These are phyloP conservation scores for Paragorgia papillata DNA, from an alignment of 92 coral and sea anemone genomes.

Conservation along the genomic window DNA sequence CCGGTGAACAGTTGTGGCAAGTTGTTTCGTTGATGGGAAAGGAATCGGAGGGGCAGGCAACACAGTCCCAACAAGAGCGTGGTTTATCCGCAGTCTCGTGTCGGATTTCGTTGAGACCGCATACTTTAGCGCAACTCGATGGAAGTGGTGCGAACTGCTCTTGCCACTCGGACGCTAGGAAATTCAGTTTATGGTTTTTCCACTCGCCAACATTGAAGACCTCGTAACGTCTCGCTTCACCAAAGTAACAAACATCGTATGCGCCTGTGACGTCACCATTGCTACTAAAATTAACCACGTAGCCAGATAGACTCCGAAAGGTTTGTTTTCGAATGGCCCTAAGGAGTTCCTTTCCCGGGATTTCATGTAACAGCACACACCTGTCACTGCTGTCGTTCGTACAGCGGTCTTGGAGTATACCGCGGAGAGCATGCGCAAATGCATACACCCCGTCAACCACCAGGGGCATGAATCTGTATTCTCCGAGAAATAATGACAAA, in stretches of 20 bases:
- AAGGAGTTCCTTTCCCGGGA: conserved; percentile 34
- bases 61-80: conserved; percentile 9
- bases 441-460: conserved; percentile 82
- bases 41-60: conserved; percentile 4
- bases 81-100: not conserved
- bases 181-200: conserved; percentile 27
- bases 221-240: conserved; percentile 2
- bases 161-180: not conserved
- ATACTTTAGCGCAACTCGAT: conserved; percentile 2
- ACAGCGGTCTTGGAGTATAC: conserved; percentile 57
- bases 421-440: conserved; percentile 77
- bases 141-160: not conserved
- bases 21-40: conserved; percentile 37
- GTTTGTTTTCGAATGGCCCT: conserved; percentile 23
- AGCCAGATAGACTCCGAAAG: conserved; percentile 44
- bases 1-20: conserved; percentile 64
- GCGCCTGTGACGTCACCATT: conserved; percentile 41
- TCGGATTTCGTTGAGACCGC: not conserved
- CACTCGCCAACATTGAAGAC: conserved; percentile 36
- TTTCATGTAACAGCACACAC: not conserved
- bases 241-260: conserved; percentile 29
- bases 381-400: not conserved
- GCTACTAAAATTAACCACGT: conserved; percentile 21
- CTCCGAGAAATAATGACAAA: not conserved
- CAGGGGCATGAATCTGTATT: conserved; percentile 21